phyloP scores from a whole-genome alignment of 2,113 vertebrate genomes.

The Pelvicachromis taeniatus region DNA sequence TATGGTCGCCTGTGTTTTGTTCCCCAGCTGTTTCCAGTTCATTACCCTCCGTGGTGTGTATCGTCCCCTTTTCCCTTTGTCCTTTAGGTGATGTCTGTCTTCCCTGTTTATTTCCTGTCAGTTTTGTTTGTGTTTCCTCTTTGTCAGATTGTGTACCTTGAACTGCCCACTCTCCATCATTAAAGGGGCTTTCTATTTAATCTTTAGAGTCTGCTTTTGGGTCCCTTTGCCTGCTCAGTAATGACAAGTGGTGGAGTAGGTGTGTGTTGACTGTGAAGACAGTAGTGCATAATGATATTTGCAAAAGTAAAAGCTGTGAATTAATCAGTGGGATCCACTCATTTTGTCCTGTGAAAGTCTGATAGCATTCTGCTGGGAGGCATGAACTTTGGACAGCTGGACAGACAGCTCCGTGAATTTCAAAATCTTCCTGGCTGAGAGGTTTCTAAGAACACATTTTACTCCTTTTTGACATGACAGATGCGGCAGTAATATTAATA shows the following conservation, averaged over 20 bases:
- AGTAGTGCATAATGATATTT: background rate
- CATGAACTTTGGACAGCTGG: background rate
- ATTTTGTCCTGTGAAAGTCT: background rate
- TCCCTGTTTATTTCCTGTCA: background rate
- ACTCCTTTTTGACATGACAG: background rate
- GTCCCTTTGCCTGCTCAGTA: background rate
- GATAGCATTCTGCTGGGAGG: background rate
- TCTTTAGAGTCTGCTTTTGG: background rate
- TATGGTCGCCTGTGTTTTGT: background rate
- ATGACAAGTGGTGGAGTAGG: background rate
- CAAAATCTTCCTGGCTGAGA: background rate
- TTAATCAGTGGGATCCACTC: background rate
- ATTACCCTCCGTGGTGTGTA: background rate
- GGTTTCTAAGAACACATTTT: background rate
- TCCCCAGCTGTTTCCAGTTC: background rate
- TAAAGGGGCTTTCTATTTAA: background rate
- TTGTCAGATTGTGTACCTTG: background rate
- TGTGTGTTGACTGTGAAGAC: background rate
- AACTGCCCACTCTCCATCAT: background rate
- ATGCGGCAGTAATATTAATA: background rate
- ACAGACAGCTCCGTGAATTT: background rate
- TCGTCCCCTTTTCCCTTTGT: background rate
- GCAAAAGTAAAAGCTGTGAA: background rate
- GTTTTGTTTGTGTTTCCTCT: background rate
- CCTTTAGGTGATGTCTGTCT: background rate